Conservation (phyloP, 2,113 vertebrate species). For the Rhodinocichla rosea region DNA sequence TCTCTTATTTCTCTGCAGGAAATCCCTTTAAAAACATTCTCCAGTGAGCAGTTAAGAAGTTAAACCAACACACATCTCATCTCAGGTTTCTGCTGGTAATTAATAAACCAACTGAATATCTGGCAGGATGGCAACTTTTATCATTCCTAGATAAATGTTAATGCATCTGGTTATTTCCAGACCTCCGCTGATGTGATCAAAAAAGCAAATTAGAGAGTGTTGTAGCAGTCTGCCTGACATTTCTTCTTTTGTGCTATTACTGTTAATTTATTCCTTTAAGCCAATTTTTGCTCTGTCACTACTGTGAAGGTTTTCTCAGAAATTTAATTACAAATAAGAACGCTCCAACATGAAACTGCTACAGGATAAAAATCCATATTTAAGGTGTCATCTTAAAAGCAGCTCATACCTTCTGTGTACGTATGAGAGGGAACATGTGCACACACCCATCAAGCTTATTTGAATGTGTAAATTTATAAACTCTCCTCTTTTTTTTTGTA, state of each 20-base stretch:
- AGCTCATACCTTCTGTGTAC: neutral
- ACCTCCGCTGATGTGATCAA: neutral
- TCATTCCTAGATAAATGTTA: constrained; percentile 2
- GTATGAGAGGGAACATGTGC: neutral
- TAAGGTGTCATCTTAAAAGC: constrained; percentile 19
- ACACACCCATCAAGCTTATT: neutral
- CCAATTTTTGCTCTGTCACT: constrained; percentile 43
- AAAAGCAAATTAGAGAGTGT: neutral
- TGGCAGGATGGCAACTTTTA: constrained; percentile 5
- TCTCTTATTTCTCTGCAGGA: constrained; percentile 53
- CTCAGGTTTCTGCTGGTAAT: constrained; percentile 37
- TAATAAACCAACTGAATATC: constrained; percentile 15
- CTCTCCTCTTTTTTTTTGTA: neutral
- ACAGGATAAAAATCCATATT: constrained; percentile 14
- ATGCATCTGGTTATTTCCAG: constrained; percentile 12
- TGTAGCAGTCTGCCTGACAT: constrained; percentile 8
- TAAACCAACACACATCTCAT: constrained; percentile 20
- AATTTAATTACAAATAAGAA: constrained; percentile 22
- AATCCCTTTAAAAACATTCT: constrained; percentile 64
- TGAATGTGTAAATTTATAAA: neutral
- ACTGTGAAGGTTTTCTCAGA: neutral
- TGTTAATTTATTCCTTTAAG: constrained; percentile 49
- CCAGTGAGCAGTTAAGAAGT: neutral
- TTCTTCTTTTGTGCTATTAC: neutral
- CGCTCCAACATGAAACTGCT: neutral